Conservation (phyloP, 2,888 invertebrate species). For the Glyphotaelius pellucidus region DNA sequence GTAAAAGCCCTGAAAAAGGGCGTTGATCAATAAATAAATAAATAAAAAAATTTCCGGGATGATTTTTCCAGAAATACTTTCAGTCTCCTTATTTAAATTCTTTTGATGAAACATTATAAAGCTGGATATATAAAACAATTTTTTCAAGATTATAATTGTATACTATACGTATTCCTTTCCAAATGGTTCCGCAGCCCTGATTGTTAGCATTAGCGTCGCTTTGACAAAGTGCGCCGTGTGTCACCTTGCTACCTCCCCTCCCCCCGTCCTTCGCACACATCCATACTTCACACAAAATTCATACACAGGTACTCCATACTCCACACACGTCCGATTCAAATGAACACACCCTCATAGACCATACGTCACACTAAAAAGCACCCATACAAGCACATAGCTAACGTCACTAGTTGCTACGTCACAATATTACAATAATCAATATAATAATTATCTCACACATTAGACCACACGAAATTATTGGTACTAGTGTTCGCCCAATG, state of each 20-base stretch:
- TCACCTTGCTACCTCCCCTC: constrained; percentile 54
- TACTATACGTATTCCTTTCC: neutral
- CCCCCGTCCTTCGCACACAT: neutral
- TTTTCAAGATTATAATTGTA: neutral
- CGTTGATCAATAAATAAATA: no score
- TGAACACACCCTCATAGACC: neutral
- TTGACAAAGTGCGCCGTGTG: constrained; percentile 61
- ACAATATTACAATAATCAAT: neutral
- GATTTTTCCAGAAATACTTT: no score
- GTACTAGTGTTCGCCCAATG: no score
- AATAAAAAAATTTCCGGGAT: no score
- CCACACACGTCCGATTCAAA: neutral
- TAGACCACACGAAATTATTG: no score
- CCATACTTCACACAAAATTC: neutral
- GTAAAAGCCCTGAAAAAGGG: no score
- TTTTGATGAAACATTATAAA: no score
- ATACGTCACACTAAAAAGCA: neutral
- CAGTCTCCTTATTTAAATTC: no score
- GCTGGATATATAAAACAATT: neutral
- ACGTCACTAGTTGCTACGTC: neutral
- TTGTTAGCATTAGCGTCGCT: constrained; percentile 54
- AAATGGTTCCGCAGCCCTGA: constrained; percentile 19
- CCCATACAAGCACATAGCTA: neutral
- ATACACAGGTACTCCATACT: neutral
- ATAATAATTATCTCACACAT: no score